These are phyloP conservation scores for Cheirogaleus major DNA, from an alignment of 2,797 vertebrate genomes.

Conservation along the genomic window DNA sequence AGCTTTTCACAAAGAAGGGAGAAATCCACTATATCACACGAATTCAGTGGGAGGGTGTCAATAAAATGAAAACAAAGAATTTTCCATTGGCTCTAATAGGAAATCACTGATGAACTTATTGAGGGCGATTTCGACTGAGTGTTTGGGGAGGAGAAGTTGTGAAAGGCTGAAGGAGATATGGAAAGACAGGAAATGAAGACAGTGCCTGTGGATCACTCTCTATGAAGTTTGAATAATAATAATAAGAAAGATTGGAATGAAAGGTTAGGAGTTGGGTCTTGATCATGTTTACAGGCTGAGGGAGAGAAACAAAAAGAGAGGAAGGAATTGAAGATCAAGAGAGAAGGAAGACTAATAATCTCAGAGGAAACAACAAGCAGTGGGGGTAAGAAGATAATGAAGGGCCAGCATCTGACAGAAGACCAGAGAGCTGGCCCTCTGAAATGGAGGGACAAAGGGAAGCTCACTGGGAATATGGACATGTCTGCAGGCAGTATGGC, in stretches of 20 bases:
- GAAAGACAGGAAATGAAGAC: neutral
- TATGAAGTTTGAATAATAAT: neutral
- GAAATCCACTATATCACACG: neutral
- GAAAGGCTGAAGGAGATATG: neutral
- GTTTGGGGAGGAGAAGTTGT: neutral
- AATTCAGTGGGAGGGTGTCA: neutral
- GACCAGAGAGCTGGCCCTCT: neutral
- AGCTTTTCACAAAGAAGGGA: neutral
- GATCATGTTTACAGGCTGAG: neutral
- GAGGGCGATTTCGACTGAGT: neutral
- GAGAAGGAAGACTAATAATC: neutral
- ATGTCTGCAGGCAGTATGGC: neutral
- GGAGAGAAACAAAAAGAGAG: neutral
- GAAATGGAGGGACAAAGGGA: neutral
- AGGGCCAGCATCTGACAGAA: neutral
- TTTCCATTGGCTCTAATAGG: neutral
- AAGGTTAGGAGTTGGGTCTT: neutral
- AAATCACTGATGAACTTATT: neutral
- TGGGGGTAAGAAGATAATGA: neutral
- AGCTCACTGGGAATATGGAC: no score
- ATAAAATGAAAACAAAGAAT: constrained; percentile 6
- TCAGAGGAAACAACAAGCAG: neutral
- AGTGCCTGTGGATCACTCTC: neutral
- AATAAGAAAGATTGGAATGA: neutral
- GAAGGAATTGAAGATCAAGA: neutral